A percentile compares a stretch with the other conserved stretches of the same genome.
phyloP scores from a whole-genome alignment of 2,888 invertebrate species.

The Amphimallon solstitiale region DNA sequence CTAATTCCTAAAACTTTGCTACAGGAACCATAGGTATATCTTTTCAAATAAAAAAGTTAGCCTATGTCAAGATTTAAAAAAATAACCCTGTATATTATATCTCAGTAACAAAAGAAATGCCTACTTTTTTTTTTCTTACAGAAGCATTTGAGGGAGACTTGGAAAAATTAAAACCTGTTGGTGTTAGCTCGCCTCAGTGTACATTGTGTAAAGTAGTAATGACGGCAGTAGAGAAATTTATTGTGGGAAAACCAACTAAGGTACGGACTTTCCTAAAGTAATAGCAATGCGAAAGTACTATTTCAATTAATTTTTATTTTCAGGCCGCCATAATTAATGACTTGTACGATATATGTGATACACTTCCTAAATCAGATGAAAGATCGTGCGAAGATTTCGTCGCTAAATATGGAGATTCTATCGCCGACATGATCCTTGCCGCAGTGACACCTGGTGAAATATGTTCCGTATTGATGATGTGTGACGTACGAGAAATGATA shows the following conservation, averaged over 20 bases:
- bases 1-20: no score
- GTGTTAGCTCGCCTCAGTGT: slow-evolving; percentile 65
- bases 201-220: slow-evolving; percentile 84
- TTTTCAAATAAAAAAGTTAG: no score
- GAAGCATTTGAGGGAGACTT: background rate
- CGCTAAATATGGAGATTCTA: slow-evolving; percentile 75
- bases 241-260: slow-evolving; percentile 75
- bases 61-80: no score
- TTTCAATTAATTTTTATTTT: slow-evolving; percentile 41
- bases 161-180: slow-evolving; percentile 8
- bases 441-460: slow-evolving; percentile 76
- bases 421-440: slow-evolving; percentile 75
- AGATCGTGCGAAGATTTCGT: slow-evolving; percentile 77
- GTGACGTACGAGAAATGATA: slow-evolving; percentile 37
- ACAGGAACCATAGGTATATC: no score
- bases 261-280: slow-evolving; percentile 58
- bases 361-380: slow-evolving; percentile 71
- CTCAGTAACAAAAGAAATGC: no score
- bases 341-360: slow-evolving; percentile 75
- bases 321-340: slow-evolving; percentile 78
- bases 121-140: no score
- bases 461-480: slow-evolving; percentile 69
- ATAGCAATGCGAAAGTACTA: background rate
- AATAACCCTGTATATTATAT: no score
- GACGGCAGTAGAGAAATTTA: slow-evolving; percentile 72